Percentiles rank a stretch among this genome's conserved stretches.
These are phyloP conservation scores for Passer montanus DNA, from an alignment of 2,113 vertebrate genomes.

Conservation along the genomic window DNA sequence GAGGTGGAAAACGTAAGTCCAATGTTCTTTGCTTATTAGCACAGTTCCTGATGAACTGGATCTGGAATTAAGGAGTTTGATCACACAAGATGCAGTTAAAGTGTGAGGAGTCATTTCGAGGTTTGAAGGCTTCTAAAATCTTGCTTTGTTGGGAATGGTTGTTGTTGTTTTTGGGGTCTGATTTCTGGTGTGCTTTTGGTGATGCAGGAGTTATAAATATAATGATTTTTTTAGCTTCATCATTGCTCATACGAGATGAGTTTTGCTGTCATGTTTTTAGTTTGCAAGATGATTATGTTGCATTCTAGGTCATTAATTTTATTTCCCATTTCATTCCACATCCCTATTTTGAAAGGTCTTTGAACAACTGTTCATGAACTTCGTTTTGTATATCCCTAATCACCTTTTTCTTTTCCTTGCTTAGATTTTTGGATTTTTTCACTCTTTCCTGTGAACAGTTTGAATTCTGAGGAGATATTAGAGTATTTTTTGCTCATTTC, in stretches of 20 bases:
- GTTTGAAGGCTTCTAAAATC: neutral
- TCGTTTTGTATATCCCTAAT: neutral
- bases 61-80: neutral
- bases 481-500: neutral
- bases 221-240: neutral
- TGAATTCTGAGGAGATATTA: neutral
- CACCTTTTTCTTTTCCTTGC: neutral
- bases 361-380: neutral
- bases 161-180: neutral
- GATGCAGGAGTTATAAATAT: neutral
- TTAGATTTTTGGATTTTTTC: neutral
- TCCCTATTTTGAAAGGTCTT: neutral
- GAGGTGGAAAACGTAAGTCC: neutral
- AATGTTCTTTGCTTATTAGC: neutral
- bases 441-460: neutral
- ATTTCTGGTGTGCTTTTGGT: neutral
- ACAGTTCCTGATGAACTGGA: neutral
- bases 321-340: neutral
- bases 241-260: neutral
- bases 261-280: neutral
- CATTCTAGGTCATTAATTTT: neutral
- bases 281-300: neutral
- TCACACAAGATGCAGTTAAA: neutral
- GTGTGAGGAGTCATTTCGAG: neutral
- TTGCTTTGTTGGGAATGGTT: neutral